A percentile compares a stretch with the other conserved stretches of the same genome.
Evolutionary conservation across 2,797 vertebrate species (phyloP).

Genomic region (Megaceryle alcyon): DNA sequence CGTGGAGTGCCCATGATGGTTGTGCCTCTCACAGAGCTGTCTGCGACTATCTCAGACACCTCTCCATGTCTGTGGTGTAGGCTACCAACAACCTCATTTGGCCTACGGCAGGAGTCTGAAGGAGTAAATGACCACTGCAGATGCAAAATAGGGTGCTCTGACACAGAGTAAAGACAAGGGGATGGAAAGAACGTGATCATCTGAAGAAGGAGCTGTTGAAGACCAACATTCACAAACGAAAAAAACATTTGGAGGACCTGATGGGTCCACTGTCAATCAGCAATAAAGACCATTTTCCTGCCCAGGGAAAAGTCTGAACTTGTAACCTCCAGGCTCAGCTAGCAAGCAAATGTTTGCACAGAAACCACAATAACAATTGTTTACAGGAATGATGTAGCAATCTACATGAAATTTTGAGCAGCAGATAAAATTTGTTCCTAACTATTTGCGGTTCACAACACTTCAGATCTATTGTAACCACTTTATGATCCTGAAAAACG

Average conservation of each 20-base stretch:
- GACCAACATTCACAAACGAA: not conserved
- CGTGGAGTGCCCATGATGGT: fast-evolving
- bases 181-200: too few relatives aligned
- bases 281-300: not conserved
- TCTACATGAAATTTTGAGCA: conserved; percentile 39
- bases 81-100: not conserved
- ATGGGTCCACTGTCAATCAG: not conserved
- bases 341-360: conserved; percentile 66
- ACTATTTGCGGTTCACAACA: not conserved
- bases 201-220: not conserved
- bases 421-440: conserved; percentile 47
- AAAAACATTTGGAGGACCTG: not conserved
- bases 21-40: not conserved
- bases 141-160: not conserved
- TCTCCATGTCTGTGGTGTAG: too few relatives aligned
- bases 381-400: conserved; percentile 58
- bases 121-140: not conserved
- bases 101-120: not conserved
- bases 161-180: not conserved
- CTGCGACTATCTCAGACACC: not conserved
- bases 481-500: conserved; percentile 46
- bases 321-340: not conserved
- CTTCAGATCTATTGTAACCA: conserved; percentile 53
- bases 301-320: conserved; percentile 16
- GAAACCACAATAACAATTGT: conserved; percentile 62